phyloP scores from a whole-genome alignment of 2,888 invertebrate species.

The Miltochrista miniata region DNA sequence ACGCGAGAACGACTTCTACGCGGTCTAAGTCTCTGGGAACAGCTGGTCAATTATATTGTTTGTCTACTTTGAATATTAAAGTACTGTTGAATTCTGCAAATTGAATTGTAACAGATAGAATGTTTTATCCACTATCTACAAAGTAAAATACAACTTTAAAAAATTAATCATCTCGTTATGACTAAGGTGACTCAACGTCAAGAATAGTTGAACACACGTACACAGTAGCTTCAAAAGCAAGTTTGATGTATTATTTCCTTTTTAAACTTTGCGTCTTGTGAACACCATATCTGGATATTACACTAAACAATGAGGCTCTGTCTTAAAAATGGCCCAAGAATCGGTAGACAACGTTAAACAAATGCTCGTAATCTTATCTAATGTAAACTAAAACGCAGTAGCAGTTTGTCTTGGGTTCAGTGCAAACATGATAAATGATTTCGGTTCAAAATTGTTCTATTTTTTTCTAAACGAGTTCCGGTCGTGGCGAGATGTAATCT shows the following conservation, averaged over 20 bases:
- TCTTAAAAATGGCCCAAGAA: constrained; percentile 74
- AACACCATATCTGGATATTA: constrained; percentile 59
- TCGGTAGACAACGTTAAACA: constrained; percentile 80
- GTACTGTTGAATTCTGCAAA: too few relatives aligned
- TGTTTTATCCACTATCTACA: too few relatives aligned
- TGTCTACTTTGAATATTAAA: too few relatives aligned
- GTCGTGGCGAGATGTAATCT: constrained; percentile 71
- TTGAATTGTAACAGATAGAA: too few relatives aligned
- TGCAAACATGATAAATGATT: constrained; percentile 82
- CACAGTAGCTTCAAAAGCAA: constrained; percentile 8
- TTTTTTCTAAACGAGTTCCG: constrained; percentile 77
- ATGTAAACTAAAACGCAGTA: constrained; percentile 80
- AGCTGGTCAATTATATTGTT: too few relatives aligned
- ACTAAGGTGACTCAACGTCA: background rate
- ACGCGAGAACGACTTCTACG: too few relatives aligned
- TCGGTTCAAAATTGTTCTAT: constrained; percentile 77
- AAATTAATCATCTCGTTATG: background rate
- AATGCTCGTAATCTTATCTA: constrained; percentile 79
- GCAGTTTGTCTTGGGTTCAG: constrained; percentile 81
- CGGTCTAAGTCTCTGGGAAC: too few relatives aligned
- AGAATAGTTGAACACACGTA: constrained; percentile 3
- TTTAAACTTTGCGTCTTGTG: constrained; percentile 52
- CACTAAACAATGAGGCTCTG: constrained; percentile 74
- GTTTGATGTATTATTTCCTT: constrained; percentile 53
- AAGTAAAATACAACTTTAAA: too few relatives aligned